phyloP scores from a whole-genome alignment of 2,888 invertebrate genomes.

The Miltochrista miniata region DNA sequence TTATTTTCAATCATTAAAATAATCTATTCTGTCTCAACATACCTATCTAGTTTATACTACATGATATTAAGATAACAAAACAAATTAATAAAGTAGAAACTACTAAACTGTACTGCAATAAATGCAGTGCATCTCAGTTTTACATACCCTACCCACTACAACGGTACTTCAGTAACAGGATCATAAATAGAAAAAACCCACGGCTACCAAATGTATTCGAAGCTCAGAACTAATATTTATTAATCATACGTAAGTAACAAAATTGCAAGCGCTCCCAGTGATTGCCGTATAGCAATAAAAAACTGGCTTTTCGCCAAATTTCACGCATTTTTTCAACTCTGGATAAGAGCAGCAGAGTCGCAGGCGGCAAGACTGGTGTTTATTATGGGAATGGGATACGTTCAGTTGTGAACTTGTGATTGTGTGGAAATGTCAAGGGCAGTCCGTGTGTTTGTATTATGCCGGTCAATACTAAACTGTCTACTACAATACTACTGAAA shows the following conservation, averaged over 20 bases:
- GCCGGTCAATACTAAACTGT: too few relatives aligned
- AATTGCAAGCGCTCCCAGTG: neutral
- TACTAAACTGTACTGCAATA: too few relatives aligned
- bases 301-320: constrained; percentile 20
- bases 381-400: neutral
- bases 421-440: neutral
- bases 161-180: too few relatives aligned
- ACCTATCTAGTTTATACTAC: too few relatives aligned
- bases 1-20: too few relatives aligned
- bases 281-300: constrained; percentile 12
- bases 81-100: too few relatives aligned
- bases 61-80: too few relatives aligned
- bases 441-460: neutral
- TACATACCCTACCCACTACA: too few relatives aligned
- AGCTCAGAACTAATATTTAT: neutral
- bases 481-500: too few relatives aligned
- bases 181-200: neutral
- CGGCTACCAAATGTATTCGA: neutral
- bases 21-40: too few relatives aligned
- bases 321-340: constrained; percentile 6
- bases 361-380: too few relatives aligned
- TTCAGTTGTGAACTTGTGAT: neutral
- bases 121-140: too few relatives aligned
- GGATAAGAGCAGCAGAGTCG: neutral
- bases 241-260: neutral